Base-by-base conservation (phyloP, 2,797 vertebrate species). In the Heliangelus exortis region DNA sequence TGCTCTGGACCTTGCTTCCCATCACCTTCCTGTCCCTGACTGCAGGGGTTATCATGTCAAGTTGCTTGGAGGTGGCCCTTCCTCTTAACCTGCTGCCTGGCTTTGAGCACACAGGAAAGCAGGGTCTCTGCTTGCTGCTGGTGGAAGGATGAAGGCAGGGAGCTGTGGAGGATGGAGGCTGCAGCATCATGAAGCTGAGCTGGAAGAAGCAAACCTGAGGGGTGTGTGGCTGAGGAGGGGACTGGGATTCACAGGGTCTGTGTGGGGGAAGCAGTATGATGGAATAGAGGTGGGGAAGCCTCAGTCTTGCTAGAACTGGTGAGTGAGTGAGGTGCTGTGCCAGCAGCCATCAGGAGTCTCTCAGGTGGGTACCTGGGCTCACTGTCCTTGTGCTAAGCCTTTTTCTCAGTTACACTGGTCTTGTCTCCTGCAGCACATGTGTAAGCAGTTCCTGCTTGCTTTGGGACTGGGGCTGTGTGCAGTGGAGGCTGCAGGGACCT, bases 31-130 rank as follows among this genome's bases (percentile, higher is more conserved):
- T 15, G 14, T 16, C 36, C 39, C 31, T 31, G 33, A 5, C 66
- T 11, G 31, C 20, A 48, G 68, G 43, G 39, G 16, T 65, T 36
- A 13, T 14, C 3, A 0, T 10, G 2, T 51, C 7, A 2, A 13
- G 22, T 53, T 59, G 66, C 54, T 73, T 82, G 58, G 45, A 16
- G 7, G 36, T 72, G 31, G 29, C 34, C 77, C 19, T 72, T 59
- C 69, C 69, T 39, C 15, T 25, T 31, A 33, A 3, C n/a, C n/a
- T 77, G 13, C 59, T 65, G 54, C 23, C 48, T 63, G 74, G 31
- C 48, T 74, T 31, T 41, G 53, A 55, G 73, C 28, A 15, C 25
- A 1, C 12, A 17, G 73, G 47, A 43, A 20, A 21, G 28, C 34
- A 22, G 36, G 33, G 5, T 61, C 58, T 63, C 53, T 72, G 41